These are phyloP conservation scores for Leucosticte australis DNA, from an alignment of 2,113 vertebrate genomes.

Conservation along the genomic window DNA sequence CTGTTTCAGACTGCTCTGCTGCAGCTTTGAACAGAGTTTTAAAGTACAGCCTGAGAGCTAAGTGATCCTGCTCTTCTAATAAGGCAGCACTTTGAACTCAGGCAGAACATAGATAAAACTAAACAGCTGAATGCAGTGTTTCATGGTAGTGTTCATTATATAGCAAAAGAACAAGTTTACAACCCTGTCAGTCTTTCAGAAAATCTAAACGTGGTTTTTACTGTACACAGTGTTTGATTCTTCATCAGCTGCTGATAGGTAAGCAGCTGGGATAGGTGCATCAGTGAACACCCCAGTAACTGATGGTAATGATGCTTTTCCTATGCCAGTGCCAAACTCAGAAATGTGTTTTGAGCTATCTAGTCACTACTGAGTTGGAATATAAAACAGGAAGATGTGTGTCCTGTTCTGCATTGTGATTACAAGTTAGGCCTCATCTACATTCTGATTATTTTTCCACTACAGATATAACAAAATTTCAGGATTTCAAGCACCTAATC, in stretches of 20 bases:
- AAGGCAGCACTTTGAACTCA: background rate
- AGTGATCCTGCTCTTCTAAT: background rate
- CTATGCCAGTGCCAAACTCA: background rate
- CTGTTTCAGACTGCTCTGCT: background rate
- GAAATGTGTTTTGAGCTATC: background rate
- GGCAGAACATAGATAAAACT: background rate
- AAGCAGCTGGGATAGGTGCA: background rate
- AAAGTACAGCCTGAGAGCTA: background rate
- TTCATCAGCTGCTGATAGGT: background rate
- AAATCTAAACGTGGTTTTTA: background rate
- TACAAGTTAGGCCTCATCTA: background rate
- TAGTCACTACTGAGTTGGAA: background rate
- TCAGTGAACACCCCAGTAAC: background rate
- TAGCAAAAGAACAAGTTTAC: background rate
- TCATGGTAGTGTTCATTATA: background rate
- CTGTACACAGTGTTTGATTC: background rate
- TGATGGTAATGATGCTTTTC: background rate
- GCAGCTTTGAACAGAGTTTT: background rate
- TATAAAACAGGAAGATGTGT: background rate
- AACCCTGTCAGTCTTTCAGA: background rate
- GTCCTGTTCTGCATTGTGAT: background rate
- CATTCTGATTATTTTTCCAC: background rate
- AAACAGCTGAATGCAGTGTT: background rate
- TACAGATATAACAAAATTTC: background rate
- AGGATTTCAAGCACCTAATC: background rate